These are phyloP conservation scores for Chrysodeixis includens DNA, from an alignment of 2,888 invertebrate genomes.

Conservation along the genomic window DNA sequence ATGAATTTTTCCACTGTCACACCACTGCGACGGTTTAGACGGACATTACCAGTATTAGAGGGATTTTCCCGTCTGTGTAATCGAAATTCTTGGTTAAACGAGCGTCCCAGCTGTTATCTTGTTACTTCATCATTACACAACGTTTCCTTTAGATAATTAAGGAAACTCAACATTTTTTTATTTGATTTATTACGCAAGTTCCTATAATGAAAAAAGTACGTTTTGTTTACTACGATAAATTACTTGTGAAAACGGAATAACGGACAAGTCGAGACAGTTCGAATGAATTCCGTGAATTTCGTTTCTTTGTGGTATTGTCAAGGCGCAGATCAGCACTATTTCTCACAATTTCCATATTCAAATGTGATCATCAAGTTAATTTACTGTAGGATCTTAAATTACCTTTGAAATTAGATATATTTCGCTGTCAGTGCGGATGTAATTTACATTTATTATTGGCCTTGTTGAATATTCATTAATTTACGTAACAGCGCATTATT, in stretches of 20 bases:
- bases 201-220: not conserved
- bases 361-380: constrained; percentile 72
- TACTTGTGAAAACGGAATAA: not conserved
- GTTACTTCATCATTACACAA: constrained; percentile 50
- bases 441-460: constrained; percentile 76
- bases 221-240: not conserved
- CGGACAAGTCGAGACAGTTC: not conserved
- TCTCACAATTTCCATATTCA: constrained; percentile 69
- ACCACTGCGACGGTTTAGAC: constrained; percentile 60
- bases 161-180: constrained; percentile 25
- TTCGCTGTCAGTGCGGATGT: constrained; percentile 73
- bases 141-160: constrained; percentile 44
- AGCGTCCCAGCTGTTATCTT: constrained; percentile 50
- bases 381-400: constrained; percentile 73
- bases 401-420: constrained; percentile 78
- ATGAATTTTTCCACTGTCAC: constrained; percentile 79
- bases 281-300: constrained; percentile 8
- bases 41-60: constrained; percentile 77
- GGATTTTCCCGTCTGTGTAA: constrained; percentile 75
- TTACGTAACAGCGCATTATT: constrained; percentile 49
- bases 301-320: constrained; percentile 39
- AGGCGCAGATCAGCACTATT: constrained; percentile 51
- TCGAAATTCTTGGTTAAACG: constrained; percentile 72
- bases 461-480: constrained; percentile 73
- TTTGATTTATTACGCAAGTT: constrained; percentile 10